Evolutionary conservation across 2,888 invertebrate genomes (phyloP).

Genomic region (Metalampra italica): DNA sequence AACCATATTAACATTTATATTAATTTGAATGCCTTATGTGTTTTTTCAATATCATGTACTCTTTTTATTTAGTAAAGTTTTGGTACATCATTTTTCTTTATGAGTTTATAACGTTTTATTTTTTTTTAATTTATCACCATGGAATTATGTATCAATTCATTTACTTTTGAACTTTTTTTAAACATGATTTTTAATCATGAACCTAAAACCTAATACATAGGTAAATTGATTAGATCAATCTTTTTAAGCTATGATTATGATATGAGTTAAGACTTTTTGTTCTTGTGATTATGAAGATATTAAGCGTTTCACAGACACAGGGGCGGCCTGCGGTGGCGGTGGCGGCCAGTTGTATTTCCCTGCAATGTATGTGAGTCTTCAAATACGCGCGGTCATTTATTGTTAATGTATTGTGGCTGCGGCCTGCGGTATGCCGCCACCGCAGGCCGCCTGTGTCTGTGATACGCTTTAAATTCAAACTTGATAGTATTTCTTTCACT

Average conservation of each 20-base stretch:
- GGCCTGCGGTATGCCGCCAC: too few relatives aligned
- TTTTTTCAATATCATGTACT: slow-evolving; percentile 40
- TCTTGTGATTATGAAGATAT: slow-evolving; percentile 51
- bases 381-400: too few relatives aligned
- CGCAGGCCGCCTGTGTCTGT: too few relatives aligned
- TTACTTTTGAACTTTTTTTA: slow-evolving; percentile 36
- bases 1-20: slow-evolving; percentile 72
- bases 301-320: slow-evolving; percentile 18
- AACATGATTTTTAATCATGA: slow-evolving; percentile 70
- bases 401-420: too few relatives aligned
- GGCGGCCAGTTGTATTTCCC: too few relatives aligned
- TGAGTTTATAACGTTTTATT: slow-evolving; percentile 10
- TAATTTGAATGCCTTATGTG: slow-evolving; percentile 53
- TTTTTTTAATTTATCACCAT: slow-evolving; percentile 33
- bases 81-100: slow-evolving; percentile 59
- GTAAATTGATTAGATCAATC: slow-evolving; percentile 48
- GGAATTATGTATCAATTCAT: slow-evolving; percentile 59
- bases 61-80: slow-evolving; percentile 38
- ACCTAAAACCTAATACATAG: too few relatives aligned
- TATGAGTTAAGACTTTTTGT: slow-evolving; percentile 43
- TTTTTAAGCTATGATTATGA: slow-evolving; percentile 71
- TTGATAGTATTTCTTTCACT: slow-evolving; percentile 1
- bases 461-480: too few relatives aligned
- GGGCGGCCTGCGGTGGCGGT: too few relatives aligned
- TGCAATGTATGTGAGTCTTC: too few relatives aligned